A percentile compares a stretch with the other conserved stretches of the same genome.
These are phyloP conservation scores for Cremastobaeus sp. DNA, from an alignment of 2,888 invertebrate species.

Conservation along the genomic window DNA sequence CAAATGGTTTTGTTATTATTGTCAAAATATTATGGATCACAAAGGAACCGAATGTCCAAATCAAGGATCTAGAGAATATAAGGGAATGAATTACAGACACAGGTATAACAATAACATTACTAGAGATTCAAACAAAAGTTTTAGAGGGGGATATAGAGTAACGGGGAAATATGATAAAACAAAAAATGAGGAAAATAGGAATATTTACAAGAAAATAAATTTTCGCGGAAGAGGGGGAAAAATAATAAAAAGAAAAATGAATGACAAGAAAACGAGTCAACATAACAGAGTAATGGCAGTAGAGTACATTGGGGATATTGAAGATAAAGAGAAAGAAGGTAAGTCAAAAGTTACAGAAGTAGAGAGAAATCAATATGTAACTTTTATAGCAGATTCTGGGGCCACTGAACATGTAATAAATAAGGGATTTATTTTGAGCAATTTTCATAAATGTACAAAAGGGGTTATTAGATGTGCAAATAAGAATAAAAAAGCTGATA, in stretches of 20 bases:
- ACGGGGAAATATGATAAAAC: not conserved
- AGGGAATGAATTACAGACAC: not conserved
- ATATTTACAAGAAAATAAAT: not conserved
- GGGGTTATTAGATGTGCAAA: not conserved
- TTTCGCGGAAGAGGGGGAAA: not conserved
- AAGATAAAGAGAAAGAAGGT: too few species aligned
- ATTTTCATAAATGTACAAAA: not conserved
- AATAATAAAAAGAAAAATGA: not conserved
- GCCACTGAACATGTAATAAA: not conserved
- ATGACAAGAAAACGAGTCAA: not conserved
- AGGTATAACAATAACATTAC: not conserved
- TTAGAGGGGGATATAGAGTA: too few species aligned
- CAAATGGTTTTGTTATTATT: not conserved
- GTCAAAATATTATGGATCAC: not conserved
- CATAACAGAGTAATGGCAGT: not conserved
- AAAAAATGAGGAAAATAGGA: not conserved
- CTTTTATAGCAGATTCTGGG: slow-evolving; percentile 5
- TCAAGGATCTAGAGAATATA: not conserved
- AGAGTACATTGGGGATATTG: too few species aligned
- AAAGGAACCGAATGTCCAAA: not conserved
- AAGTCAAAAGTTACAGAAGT: not conserved
- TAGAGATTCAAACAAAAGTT: not conserved
- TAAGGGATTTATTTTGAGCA: not conserved
- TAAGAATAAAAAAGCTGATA: not conserved
- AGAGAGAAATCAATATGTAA: too few species aligned